These are phyloP conservation scores for Chelonus formosanus DNA, from an alignment of 2,888 invertebrate genomes.

Conservation along the genomic window DNA sequence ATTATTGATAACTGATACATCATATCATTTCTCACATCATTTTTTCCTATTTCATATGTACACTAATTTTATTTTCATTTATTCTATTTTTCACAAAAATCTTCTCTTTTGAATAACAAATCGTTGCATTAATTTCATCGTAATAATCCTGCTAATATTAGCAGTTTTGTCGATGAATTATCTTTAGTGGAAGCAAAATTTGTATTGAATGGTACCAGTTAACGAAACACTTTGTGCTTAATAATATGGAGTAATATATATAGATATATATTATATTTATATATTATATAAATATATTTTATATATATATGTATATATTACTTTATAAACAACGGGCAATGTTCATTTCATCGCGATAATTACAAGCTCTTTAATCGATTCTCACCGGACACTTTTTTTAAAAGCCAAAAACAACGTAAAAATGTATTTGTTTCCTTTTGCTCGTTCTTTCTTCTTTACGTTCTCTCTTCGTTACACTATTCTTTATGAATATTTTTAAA, in stretches of 20 bases:
- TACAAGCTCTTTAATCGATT: too few relatives aligned
- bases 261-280: too few relatives aligned
- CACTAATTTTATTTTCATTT: slow-evolving; percentile 17
- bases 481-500: slow-evolving; percentile 54
- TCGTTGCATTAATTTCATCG: slow-evolving; percentile 46
- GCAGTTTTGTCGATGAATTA: neutral
- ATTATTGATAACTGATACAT: slow-evolving; percentile 23
- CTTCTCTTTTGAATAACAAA: slow-evolving; percentile 26
- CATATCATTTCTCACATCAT: slow-evolving; percentile 10
- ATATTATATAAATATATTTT: too few relatives aligned
- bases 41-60: slow-evolving; percentile 20
- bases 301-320: too few relatives aligned
- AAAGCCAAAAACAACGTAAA: too few relatives aligned
- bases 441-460: neutral
- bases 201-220: too few relatives aligned
- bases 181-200: too few relatives aligned
- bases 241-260: too few relatives aligned
- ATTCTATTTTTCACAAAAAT: neutral
- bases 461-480: too few relatives aligned
- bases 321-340: too few relatives aligned
- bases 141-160: slow-evolving; percentile 16
- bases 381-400: neutral
- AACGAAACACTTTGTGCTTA: too few relatives aligned
- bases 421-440: neutral
- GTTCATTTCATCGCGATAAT: too few relatives aligned